Evolutionary conservation across 2,888 invertebrate genomes (phyloP).

Genomic region (Myopa testacea): DNA sequence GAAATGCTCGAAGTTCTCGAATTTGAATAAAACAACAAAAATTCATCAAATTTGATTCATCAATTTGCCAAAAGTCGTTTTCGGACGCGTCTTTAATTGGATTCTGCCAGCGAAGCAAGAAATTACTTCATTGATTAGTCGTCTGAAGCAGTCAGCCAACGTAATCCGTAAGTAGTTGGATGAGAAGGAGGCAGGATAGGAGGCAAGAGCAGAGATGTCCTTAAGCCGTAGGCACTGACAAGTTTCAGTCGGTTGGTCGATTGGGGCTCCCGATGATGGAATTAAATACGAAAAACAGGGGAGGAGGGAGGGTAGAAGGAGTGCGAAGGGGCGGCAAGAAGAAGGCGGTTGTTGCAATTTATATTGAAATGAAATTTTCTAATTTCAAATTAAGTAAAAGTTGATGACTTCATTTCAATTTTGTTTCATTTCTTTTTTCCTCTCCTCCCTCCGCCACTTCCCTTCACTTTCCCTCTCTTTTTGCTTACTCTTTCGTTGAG

Average conservation of each 20-base stretch:
- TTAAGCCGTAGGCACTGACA: constrained; percentile 8
- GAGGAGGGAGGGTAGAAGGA: no score
- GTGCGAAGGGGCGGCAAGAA: background rate
- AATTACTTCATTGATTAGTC: constrained; percentile 46
- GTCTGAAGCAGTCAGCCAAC: constrained; percentile 39
- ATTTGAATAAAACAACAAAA: background rate
- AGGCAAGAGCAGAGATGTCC: background rate
- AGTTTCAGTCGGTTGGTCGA: background rate
- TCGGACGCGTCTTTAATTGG: constrained; percentile 41
- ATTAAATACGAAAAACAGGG: background rate
- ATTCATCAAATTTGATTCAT: constrained; percentile 29
- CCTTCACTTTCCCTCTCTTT: background rate
- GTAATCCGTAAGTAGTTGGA: background rate
- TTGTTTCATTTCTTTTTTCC: constrained; percentile 21
- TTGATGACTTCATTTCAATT: constrained; percentile 42
- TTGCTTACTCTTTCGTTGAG: background rate
- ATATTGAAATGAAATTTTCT: constrained; percentile 40
- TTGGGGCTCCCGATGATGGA: background rate
- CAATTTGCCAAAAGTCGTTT: constrained; percentile 29
- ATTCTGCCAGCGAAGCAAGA: constrained; percentile 46
- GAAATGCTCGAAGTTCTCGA: constrained; percentile 28
- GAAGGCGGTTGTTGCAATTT: constrained; percentile 29
- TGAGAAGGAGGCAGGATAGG: background rate
- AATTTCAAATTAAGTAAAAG: constrained; percentile 41
- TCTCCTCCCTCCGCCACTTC: background rate